Evolutionary conservation across 2,113 vertebrate species (phyloP).

Genomic region (Dicaeum eximium): DNA sequence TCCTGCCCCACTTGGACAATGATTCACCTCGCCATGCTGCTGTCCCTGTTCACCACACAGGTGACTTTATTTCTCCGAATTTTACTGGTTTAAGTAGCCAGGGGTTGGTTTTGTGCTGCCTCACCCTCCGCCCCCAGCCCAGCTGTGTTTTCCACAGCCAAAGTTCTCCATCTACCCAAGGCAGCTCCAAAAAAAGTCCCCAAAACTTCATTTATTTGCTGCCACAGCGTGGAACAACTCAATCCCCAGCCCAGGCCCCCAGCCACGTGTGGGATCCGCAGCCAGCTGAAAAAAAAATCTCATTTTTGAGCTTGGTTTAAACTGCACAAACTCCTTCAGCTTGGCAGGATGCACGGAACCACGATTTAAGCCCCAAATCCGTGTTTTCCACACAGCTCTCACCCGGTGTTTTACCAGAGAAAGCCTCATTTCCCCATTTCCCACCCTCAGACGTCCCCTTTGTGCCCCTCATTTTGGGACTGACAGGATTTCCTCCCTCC

Average conservation of each 20-base stretch:
- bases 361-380: not conserved
- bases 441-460: accelerated
- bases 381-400: not conserved
- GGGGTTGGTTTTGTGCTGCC: not conserved
- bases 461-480: no score
- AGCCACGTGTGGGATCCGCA: not conserved
- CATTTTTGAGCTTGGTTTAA: not conserved
- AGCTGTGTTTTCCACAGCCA: not conserved
- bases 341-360: not conserved
- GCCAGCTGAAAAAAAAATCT: not conserved
- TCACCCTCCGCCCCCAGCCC: not conserved
- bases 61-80: not conserved
- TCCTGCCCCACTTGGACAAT: not conserved
- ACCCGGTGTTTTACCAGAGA: accelerated
- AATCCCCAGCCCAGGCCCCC: not conserved
- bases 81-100: not conserved
- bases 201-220: not conserved
- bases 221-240: not conserved
- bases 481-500: not conserved
- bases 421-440: not conserved
- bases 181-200: not conserved
- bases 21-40: not conserved
- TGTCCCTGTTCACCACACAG: not conserved
- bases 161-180: not conserved
- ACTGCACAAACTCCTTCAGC: not conserved